Conservation (phyloP, 2,888 invertebrate species). For the Disparrhopalites patrizii region DNA sequence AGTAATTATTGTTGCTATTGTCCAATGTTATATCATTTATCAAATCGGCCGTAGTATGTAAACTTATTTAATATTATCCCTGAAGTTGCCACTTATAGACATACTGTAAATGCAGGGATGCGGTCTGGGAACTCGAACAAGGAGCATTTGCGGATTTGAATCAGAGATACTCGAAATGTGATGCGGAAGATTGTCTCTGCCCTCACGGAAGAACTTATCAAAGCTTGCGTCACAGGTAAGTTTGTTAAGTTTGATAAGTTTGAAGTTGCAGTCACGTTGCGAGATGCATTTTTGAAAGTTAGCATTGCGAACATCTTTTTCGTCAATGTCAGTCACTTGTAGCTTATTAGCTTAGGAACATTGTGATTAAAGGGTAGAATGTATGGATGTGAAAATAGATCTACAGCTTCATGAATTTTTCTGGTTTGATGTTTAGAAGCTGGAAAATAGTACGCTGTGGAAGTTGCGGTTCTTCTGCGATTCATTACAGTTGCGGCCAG, state of each 20-base stretch:
- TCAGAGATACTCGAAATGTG: slow-evolving; percentile 61
- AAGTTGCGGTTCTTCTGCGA: slow-evolving; percentile 58
- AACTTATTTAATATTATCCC: not conserved
- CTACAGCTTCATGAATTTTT: too few species aligned
- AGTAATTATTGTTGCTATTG: slow-evolving; percentile 57
- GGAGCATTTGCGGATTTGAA: slow-evolving; percentile 70
- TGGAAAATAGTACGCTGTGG: slow-evolving; percentile 59
- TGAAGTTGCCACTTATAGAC: slow-evolving; percentile 3
- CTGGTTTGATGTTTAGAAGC: too few species aligned
- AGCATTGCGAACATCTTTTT: too few species aligned
- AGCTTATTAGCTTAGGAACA: too few species aligned
- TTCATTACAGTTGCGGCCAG: slow-evolving; percentile 56
- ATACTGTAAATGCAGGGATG: slow-evolving; percentile 60
- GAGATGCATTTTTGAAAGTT: too few species aligned
- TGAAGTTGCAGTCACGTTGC: too few species aligned
- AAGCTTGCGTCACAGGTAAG: not conserved
- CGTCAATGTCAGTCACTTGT: too few species aligned
- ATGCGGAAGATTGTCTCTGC: slow-evolving; percentile 60
- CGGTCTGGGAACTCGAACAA: slow-evolving; percentile 74
- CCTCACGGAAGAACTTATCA: slow-evolving; percentile 58
- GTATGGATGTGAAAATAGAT: too few species aligned
- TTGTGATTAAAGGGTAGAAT: too few species aligned
- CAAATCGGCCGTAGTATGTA: not conserved
- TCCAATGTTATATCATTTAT: not conserved
- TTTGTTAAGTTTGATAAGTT: not conserved